phyloP scores from a whole-genome alignment of 1,140 invertebrate species.

The Bradynema listronoti region DNA sequence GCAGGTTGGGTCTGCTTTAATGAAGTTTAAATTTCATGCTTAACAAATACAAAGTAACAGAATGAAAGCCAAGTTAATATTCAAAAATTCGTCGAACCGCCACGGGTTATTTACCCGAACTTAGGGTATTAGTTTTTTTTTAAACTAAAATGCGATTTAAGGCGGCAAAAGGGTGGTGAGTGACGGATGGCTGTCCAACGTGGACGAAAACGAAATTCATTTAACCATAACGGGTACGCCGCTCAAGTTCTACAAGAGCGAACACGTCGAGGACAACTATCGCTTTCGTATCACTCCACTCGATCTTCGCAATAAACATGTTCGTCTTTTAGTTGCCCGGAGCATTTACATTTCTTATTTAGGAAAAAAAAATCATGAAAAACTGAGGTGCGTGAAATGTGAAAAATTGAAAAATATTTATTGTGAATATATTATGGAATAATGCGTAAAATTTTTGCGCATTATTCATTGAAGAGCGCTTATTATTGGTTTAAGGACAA shows the following conservation, averaged over 20 bases:
- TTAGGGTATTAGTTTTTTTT: constrained; percentile 1
- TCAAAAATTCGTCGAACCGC: too few species aligned
- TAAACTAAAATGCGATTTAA: constrained; percentile 17
- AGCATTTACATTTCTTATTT: neutral
- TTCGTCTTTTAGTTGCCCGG: constrained; percentile 20
- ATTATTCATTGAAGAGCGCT: neutral
- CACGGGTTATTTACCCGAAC: too few species aligned
- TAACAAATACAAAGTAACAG: too few species aligned
- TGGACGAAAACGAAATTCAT: constrained; percentile 50
- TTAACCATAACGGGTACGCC: constrained; percentile 47
- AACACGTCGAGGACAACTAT: constrained; percentile 39
- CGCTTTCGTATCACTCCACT: constrained; percentile 46
- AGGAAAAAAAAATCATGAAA: neutral
- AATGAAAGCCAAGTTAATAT: too few species aligned
- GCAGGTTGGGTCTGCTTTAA: too few species aligned
- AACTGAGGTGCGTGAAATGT: too few species aligned
- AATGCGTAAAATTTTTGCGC: neutral
- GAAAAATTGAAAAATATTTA: neutral
- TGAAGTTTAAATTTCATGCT: too few species aligned
- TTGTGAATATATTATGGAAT: neutral
- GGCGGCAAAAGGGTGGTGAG: constrained; percentile 46
- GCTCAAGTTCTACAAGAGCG: constrained; percentile 53
- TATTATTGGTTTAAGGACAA: constrained; percentile 9
- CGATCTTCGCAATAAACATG: constrained; percentile 46
- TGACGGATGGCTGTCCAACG: constrained; percentile 49